phyloP scores from a whole-genome alignment of 2,888 invertebrate genomes.

The Andrena hattorfiana region DNA sequence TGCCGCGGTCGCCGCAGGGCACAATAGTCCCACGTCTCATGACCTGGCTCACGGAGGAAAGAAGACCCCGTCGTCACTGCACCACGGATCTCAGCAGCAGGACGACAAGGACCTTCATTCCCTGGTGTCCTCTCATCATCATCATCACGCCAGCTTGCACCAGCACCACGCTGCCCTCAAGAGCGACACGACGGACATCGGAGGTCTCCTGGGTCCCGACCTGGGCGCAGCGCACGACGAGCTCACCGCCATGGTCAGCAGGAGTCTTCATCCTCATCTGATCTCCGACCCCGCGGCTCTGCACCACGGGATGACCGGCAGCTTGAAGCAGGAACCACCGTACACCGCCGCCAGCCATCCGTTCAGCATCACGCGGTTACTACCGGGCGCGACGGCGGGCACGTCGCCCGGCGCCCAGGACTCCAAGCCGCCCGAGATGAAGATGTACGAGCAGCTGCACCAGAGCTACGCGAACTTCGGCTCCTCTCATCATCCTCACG shows the following conservation, averaged over 20 bases:
- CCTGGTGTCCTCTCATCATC: conserved; percentile 89
- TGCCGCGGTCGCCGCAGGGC: conserved; percentile 80
- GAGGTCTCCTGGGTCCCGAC: conserved; percentile 81
- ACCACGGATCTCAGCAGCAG: conserved; percentile 79
- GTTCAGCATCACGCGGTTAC: conserved; percentile 96
- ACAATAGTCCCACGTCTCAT: conserved; percentile 82
- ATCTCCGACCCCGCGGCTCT: conserved; percentile 85
- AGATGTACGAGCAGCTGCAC: conserved; percentile 95
- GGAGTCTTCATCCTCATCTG: conserved; percentile 87
- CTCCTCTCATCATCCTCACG: conserved; percentile 87
- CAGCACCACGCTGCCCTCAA: conserved; percentile 78
- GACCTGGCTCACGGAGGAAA: conserved; percentile 84
- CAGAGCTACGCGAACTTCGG: conserved; percentile 87
- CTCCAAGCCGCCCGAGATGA: conserved; percentile 89
- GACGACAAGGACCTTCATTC: conserved; percentile 88
- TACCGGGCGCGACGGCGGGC: conserved; percentile 93
- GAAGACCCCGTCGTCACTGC: conserved; percentile 86
- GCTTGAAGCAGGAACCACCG: conserved; percentile 92
- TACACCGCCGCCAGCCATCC: conserved; percentile 95
- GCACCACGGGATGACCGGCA: conserved; percentile 87
- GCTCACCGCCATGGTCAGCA: conserved; percentile 88
- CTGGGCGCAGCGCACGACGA: conserved; percentile 86
- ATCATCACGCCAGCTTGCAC: conserved; percentile 78
- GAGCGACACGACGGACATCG: conserved; percentile 79
- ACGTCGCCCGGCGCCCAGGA: conserved; percentile 81